phyloP scores from a whole-genome alignment of 2,888 invertebrate genomes.

The Drosophila ochracea region DNA sequence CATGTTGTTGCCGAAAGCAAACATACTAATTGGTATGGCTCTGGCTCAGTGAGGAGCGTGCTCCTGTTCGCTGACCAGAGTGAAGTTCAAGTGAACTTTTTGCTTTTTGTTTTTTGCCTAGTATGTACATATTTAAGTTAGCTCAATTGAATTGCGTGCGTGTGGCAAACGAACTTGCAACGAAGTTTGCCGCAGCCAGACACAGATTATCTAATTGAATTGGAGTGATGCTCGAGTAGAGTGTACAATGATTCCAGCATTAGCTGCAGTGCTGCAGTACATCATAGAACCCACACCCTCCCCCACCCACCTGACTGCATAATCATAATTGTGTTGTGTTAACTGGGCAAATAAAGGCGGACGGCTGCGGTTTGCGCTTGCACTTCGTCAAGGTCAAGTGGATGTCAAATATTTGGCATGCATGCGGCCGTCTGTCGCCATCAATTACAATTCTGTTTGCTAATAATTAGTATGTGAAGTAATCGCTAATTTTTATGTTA shows the following conservation, averaged over 20 bases:
- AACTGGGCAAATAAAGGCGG: slow-evolving; percentile 48
- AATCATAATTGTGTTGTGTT: slow-evolving; percentile 39
- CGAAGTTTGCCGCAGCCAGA: slow-evolving; percentile 6
- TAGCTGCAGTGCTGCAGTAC: background rate
- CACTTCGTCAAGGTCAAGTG: slow-evolving; percentile 70
- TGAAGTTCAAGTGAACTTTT: slow-evolving; percentile 63
- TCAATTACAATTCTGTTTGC: slow-evolving; percentile 57
- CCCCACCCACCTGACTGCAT: background rate
- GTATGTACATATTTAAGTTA: slow-evolving; percentile 8
- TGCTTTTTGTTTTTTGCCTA: slow-evolving; percentile 14
- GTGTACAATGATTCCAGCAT: slow-evolving; percentile 24
- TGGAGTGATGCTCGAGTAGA: slow-evolving; percentile 39
- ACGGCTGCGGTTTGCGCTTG: slow-evolving; percentile 33
- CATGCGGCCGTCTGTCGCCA: slow-evolving; percentile 30
- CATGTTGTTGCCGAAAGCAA: slow-evolving; percentile 33
- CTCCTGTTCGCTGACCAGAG: slow-evolving; percentile 56
- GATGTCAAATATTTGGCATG: slow-evolving; percentile 63
- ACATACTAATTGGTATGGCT: slow-evolving; percentile 62
- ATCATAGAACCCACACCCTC: background rate
- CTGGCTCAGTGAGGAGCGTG: slow-evolving; percentile 29
- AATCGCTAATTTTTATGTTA: slow-evolving; percentile 69
- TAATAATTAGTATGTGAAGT: slow-evolving; percentile 72
- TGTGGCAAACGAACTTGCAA: slow-evolving; percentile 13
- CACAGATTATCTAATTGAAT: slow-evolving; percentile 54
- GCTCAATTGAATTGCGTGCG: slow-evolving; percentile 6